Evolutionary conservation across 2,888 invertebrate species (phyloP), one percentile per base, ranked within the genome.

Genomic region (Synergus umbraculus): DNA sequence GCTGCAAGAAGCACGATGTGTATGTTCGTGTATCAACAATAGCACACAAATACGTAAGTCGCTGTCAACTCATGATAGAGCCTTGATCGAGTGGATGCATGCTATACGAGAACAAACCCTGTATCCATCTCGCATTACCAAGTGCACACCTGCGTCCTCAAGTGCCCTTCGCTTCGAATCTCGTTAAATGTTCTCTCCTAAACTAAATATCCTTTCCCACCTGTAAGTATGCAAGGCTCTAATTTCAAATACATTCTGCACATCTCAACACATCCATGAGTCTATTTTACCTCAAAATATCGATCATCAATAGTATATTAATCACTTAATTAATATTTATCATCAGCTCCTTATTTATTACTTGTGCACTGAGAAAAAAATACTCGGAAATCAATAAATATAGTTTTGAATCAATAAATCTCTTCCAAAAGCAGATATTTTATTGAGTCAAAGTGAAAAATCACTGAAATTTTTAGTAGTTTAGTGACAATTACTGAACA

Each of bases 1-100:
- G 18, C 5, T 12, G 10, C 73, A 54, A 73, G 73, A 41, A 73
- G n/a, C 8, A 15, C 37, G 15, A 37, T 49, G 49, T 66, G 22
- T 67, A 22, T 13, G 44, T 54, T 54, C 29, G 13, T 37, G 10
- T 73, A 54, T 73, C 54, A 54, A 67, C 43, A 58, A 43, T 49
- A 54, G 22, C 13, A 41, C n/a, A 73, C 63, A 54, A 46, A 63
- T 65, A 87, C 86, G 85, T 89, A 90, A 90, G 90, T 90, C 89
- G 89, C 89, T 91, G 88, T 89, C 88, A 86, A 87, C 87, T 81
- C 84, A 87, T 86, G 87, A 86, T 82, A 81, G 79, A 87, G 87
- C 89, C 90, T 90, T 91, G 90, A 91, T 90, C 89, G 90, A 91
- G 91, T 91, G 90, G 89, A 88, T 89, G 89, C 86, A 89, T 89